Conservation (phyloP, 2,888 invertebrate genomes). For the Plutella xylostella region DNA sequence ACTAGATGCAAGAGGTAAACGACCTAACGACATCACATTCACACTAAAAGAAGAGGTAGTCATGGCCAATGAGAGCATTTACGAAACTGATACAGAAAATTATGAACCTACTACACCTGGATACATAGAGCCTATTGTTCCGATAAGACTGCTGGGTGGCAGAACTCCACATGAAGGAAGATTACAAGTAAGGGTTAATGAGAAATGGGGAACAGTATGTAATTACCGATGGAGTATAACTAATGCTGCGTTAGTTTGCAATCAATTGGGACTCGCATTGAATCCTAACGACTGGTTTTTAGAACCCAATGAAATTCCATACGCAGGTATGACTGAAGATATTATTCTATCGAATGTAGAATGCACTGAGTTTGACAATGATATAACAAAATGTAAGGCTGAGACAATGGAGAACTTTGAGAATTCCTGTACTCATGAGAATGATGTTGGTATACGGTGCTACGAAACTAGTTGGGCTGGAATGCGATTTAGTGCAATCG, state of each 20-base stretch:
- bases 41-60: conserved; percentile 82
- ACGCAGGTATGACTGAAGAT: conserved; percentile 80
- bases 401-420: conserved; percentile 85
- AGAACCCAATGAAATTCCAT: conserved; percentile 84
- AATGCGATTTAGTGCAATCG: conserved; percentile 87
- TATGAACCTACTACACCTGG: conserved; percentile 72
- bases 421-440: conserved; percentile 87
- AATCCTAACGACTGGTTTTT: conserved; percentile 94
- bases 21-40: conserved; percentile 83
- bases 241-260: conserved; percentile 93
- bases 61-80: conserved; percentile 73
- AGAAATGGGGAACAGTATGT: conserved; percentile 97
- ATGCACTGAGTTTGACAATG: conserved; percentile 91
- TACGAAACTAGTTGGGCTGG: conserved; percentile 96
- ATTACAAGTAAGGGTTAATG: conserved; percentile 84
- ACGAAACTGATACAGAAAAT: conserved; percentile 67
- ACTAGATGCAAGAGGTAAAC: conserved; percentile 83
- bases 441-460: conserved; percentile 90
- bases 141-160: conserved; percentile 86
- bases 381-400: conserved; percentile 87
- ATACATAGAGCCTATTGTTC: conserved; percentile 72
- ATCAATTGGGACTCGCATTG: conserved; percentile 92
- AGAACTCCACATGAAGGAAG: conserved; percentile 86
- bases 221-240: conserved; percentile 95
- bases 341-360: conserved; percentile 88